Percentiles rank a stretch among this genome's conserved stretches.
Conservation (phyloP, 2,888 invertebrate species). For the Opisthograptis luteolata region DNA sequence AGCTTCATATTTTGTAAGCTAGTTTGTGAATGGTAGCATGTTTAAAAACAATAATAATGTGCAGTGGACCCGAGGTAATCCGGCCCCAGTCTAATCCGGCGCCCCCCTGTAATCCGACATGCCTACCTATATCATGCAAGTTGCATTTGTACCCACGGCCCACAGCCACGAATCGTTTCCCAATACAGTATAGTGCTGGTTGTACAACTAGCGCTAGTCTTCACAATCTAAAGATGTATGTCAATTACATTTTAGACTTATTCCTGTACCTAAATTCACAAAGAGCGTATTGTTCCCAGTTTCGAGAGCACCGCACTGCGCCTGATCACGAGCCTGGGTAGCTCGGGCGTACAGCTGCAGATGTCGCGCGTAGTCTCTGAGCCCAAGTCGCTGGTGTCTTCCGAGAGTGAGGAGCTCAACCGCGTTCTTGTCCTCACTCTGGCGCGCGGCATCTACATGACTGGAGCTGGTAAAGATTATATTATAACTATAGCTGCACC, state of each 20-base stretch:
- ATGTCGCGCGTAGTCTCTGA: conserved; percentile 96
- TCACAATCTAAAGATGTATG: no score
- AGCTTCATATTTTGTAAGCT: neutral
- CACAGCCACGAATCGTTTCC: no score
- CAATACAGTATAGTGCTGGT: no score
- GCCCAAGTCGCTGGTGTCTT: conserved; percentile 95
- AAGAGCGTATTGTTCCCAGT: conserved; percentile 65
- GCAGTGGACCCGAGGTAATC: no score
- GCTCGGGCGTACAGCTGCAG: conserved; percentile 97
- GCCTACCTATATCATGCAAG: no score
- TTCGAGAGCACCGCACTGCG: conserved; percentile 95
- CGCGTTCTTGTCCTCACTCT: conserved; percentile 96
- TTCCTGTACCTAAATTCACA: no score
- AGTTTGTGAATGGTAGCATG: neutral
- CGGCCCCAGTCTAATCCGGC: no score
- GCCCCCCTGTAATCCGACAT: no score
- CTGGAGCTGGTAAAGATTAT: conserved; percentile 90
- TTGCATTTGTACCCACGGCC: no score
- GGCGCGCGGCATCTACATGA: conserved; percentile 97
- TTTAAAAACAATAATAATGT: neutral
- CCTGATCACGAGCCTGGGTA: conserved; percentile 95
- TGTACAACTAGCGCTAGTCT: no score
- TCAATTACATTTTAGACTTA: no score
- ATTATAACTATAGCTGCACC: no score
- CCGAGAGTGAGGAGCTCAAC: conserved; percentile 97